Percentiles rank a stretch among this genome's conserved stretches.
Conservation (phyloP, 2,888 invertebrate genomes). For the Marronus borbonicus region DNA sequence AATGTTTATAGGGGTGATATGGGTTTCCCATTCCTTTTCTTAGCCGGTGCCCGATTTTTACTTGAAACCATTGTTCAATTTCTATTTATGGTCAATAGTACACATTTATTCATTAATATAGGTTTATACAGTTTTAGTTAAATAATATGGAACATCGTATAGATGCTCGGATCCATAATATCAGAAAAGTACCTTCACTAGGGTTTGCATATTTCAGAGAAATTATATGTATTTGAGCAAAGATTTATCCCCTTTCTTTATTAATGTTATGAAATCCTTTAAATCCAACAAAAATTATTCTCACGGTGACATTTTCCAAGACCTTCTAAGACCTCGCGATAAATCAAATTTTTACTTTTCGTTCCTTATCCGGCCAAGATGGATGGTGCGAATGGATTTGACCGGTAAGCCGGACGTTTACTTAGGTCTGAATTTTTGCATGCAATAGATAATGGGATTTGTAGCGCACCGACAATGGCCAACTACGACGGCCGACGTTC, state of each 20-base stretch:
- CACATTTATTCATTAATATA: too few species aligned
- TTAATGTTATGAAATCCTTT: neutral
- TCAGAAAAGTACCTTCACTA: neutral
- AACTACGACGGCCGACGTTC: slow-evolving; percentile 2
- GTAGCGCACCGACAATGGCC: slow-evolving; percentile 12
- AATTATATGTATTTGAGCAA: neutral
- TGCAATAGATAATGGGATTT: slow-evolving; percentile 43
- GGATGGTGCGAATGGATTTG: slow-evolving; percentile 40
- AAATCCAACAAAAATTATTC: slow-evolving; percentile 1
- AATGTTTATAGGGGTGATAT: too few species aligned
- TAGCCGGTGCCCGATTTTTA: too few species aligned
- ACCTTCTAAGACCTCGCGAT: neutral
- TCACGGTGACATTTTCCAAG: neutral
- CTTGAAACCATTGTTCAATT: too few species aligned
- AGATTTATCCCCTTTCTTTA: neutral
- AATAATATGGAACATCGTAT: too few species aligned
- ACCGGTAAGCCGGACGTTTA: slow-evolving; percentile 37
- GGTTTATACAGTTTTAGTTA: too few species aligned
- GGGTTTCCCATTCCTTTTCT: too few species aligned
- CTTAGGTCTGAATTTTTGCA: slow-evolving; percentile 41
- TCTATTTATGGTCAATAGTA: too few species aligned
- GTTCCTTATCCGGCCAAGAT: slow-evolving; percentile 23
- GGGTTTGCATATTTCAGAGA: neutral
- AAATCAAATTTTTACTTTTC: slow-evolving; percentile 35
- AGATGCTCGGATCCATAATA: too few species aligned